Base-by-base conservation (phyloP, 23 tunicate species). In the Ascidia mentula region DNA sequence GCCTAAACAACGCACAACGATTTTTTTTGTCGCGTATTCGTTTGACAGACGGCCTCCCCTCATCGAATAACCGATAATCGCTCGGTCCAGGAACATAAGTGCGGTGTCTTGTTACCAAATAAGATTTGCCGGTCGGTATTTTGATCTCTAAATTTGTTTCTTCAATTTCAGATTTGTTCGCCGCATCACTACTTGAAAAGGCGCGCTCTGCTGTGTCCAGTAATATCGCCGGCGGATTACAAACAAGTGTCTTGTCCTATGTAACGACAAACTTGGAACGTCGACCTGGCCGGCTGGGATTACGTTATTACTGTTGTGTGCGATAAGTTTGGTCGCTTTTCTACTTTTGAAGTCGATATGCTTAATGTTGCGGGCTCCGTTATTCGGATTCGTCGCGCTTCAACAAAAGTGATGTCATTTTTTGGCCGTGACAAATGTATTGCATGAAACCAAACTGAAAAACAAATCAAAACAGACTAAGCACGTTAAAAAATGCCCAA, bases 221-320 rank as follows among this genome's bases (percentile, higher is more conserved):
- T 53, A 53, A 53, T 53, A 53, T 53, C 65, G 65, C 24, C 65
- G 24, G 65, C 65, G 65, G 65, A 53, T 53, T 53, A 53, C 65
- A 26, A 53, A 9, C 65, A 28, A 20, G 24, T 53, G 24, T 20
- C 65, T 53, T 53, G 65, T 53, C 65, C 1, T 53, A 5, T 53
- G 24, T 3, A 53, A 28, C 65, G 65, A 28, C 24, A 28, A 1
- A 6, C 65, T 53, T 53, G 13, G 65, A 53, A 53, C 28, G 65
- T 26, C 65, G 65, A 53, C 24, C 65, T 26, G 12, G 24, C 24
- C 28, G 7, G 65, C 65, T 53, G 65, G 24, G 65, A 53, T 53
- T 53, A 53, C 65, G 65, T 28, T 28, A 53, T 53, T 53, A 53
- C 65, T 28, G 24, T 53, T 26, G 22, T 28, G 28, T 3, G 65